These are phyloP conservation scores for Rhingia rostrata DNA, from an alignment of 2,888 invertebrate genomes.

Conservation along the genomic window DNA sequence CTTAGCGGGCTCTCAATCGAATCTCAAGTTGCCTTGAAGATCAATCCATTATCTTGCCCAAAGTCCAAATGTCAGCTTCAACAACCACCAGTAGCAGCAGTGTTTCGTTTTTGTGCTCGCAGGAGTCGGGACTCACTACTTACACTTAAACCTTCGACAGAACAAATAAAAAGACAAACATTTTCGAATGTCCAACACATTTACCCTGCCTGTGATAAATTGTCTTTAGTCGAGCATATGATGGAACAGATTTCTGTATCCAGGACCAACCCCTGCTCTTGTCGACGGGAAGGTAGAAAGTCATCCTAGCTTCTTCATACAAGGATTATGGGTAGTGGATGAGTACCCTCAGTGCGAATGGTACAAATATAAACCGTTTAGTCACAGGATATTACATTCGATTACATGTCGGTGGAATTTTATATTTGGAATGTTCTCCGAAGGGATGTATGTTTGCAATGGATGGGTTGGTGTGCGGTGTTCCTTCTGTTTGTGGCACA, in stretches of 20 bases:
- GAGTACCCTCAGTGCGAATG: slow-evolving; percentile 76
- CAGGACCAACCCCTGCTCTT: slow-evolving; percentile 20
- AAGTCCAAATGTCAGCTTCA: slow-evolving; percentile 63
- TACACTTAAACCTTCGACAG: neutral
- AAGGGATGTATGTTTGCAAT: neutral
- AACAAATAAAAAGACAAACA: slow-evolving; percentile 71
- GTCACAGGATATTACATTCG: slow-evolving; percentile 83
- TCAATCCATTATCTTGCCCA: slow-evolving; percentile 61
- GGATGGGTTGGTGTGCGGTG: slow-evolving; percentile 34
- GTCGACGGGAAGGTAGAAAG: slow-evolving; percentile 57
- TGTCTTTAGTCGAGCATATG: slow-evolving; percentile 75
- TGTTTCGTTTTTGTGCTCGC: too few relatives aligned
- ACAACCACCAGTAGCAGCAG: slow-evolving; percentile 23
- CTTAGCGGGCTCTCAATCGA: slow-evolving; percentile 8
- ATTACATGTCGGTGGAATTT: slow-evolving; percentile 78
- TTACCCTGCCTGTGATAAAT: slow-evolving; percentile 74
- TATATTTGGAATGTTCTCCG: slow-evolving; percentile 62
- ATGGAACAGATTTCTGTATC: slow-evolving; percentile 79
- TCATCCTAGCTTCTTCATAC: slow-evolving; percentile 57
- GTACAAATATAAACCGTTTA: slow-evolving; percentile 83
- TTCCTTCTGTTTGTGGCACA: slow-evolving; percentile 21
- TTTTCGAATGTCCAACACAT: slow-evolving; percentile 71
- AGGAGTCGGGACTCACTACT: too few relatives aligned
- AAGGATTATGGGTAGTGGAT: slow-evolving; percentile 29
- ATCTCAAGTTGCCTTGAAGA: slow-evolving; percentile 26